Conservation (phyloP, 2,113 vertebrate genomes). For the Alosa alosa region DNA sequence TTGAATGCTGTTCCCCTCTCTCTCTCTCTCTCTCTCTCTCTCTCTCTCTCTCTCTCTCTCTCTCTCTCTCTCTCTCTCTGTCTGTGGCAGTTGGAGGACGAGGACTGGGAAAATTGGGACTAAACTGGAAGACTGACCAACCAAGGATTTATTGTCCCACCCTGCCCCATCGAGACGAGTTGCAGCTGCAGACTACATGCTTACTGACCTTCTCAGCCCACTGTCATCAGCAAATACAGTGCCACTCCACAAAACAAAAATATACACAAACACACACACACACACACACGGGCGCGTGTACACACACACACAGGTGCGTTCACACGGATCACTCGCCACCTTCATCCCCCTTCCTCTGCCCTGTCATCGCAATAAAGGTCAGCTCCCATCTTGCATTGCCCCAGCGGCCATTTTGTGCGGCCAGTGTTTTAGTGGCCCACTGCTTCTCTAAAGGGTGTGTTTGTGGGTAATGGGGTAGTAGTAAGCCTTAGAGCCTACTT, state of each 20-base stretch:
- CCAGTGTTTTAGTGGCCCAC: background rate
- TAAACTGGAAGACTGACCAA: constrained; percentile 59
- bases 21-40: constrained; percentile 23
- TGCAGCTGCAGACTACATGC: constrained; percentile 59
- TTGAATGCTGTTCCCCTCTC: background rate
- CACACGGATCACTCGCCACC: background rate
- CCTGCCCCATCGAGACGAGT: constrained; percentile 53
- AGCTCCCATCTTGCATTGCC: background rate
- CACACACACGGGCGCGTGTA: background rate
- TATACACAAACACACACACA: background rate
- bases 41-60: background rate
- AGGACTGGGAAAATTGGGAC: constrained; percentile 98
- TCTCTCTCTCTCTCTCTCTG: constrained; percentile 23
- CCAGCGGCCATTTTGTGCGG: background rate
- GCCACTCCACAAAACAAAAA: background rate
- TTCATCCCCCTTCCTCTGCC: background rate
- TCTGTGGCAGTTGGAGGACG: constrained; percentile 83
- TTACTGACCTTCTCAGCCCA: constrained; percentile 5
- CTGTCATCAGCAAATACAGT: background rate
- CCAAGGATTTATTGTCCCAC: background rate
- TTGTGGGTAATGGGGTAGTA: background rate
- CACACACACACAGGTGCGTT: background rate
- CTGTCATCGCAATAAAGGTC: background rate
- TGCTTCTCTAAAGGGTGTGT: background rate
- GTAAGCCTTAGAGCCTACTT: constrained; percentile 8